These are phyloP conservation scores for Seriola aureovittata DNA, from an alignment of 2,113 vertebrate genomes.

Conservation along the genomic window DNA sequence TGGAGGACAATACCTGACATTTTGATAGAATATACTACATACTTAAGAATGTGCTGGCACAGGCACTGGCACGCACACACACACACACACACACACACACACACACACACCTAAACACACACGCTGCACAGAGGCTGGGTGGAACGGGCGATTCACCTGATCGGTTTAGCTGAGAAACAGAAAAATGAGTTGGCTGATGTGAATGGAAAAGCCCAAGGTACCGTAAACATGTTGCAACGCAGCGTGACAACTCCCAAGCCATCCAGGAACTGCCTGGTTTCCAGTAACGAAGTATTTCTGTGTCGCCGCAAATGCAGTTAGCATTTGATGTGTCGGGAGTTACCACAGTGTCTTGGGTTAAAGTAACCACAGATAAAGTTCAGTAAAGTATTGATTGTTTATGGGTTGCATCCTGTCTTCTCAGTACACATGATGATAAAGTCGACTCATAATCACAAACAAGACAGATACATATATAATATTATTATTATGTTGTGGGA, in stretches of 20 bases:
- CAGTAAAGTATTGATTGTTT: background rate
- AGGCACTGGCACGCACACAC: no score
- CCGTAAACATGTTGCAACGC: constrained; percentile 50
- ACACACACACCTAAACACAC: constrained; percentile 14
- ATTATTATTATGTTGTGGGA: background rate
- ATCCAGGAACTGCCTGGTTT: constrained; percentile 52
- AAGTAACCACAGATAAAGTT: constrained; percentile 11
- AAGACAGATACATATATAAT: background rate
- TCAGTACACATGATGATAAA: background rate
- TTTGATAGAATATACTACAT: background rate
- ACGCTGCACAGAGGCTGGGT: background rate
- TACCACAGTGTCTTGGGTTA: background rate
- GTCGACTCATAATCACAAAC: background rate
- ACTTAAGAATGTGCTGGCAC: no score
- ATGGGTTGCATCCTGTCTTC: background rate
- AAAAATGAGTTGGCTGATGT: constrained; percentile 61
- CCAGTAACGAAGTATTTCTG: constrained; percentile 55
- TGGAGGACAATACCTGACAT: background rate
- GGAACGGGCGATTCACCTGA: constrained; percentile 56
- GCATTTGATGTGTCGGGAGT: constrained; percentile 42
- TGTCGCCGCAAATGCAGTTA: constrained; percentile 23
- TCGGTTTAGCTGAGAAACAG: constrained; percentile 66
- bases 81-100: background rate
- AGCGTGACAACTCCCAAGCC: constrained; percentile 45
- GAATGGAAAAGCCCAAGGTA: constrained; percentile 56